Evolutionary conservation across 2,797 vertebrate genomes (phyloP).

Genomic region (Agapornis canus): DNA sequence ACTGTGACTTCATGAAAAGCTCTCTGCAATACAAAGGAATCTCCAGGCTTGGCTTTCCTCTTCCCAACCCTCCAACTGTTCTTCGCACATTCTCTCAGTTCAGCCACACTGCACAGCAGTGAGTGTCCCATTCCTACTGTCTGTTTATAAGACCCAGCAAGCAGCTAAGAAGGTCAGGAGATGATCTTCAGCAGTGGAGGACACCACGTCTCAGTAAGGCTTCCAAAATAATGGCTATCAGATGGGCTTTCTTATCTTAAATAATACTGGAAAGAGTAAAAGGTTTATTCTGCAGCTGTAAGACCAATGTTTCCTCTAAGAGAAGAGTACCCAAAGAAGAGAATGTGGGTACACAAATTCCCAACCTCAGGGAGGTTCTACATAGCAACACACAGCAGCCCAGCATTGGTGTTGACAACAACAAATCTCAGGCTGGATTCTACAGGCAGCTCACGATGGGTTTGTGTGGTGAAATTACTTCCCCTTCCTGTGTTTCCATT

Average conservation of each 20-base stretch:
- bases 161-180: not conserved
- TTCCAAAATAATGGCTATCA: not conserved
- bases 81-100: not conserved
- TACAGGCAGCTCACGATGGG: rapidly evolving
- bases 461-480: not conserved
- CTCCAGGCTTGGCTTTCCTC: not conserved
- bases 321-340: not conserved
- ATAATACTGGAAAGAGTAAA: not conserved
- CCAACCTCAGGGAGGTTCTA: not conserved
- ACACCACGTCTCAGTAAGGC: not conserved
- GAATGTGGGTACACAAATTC: not conserved
- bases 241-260: not conserved
- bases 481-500: not conserved
- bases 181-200: not conserved
- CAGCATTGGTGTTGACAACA: not conserved
- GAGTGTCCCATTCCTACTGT: not conserved
- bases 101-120: not conserved
- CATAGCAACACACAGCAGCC: not conserved
- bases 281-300: not conserved
- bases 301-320: not conserved
- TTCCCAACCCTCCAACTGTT: not conserved
- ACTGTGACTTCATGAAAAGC: not conserved
- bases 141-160: not conserved
- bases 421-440: not conserved
- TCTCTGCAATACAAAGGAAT: slow-evolving; percentile 14